Conservation (phyloP, 2,888 invertebrate species). For the Drosophila mimetica region DNA sequence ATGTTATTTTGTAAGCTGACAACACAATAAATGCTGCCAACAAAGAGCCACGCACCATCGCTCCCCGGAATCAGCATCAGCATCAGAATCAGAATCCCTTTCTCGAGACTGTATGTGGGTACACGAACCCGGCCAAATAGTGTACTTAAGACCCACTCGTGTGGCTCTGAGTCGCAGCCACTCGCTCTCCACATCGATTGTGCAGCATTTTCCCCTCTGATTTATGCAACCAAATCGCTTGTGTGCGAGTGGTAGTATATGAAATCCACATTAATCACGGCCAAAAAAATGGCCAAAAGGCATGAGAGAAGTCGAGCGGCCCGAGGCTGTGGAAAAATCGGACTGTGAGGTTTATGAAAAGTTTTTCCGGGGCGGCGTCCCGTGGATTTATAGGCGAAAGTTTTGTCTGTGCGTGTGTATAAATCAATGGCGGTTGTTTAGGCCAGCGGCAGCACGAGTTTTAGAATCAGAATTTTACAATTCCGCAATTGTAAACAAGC, state of each 20-base stretch:
- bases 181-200: conserved; percentile 26
- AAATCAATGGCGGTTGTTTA: conserved; percentile 76
- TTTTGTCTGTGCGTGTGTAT: conserved; percentile 60
- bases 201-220: conserved; percentile 31
- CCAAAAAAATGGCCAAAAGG: conserved; percentile 45
- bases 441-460: conserved; percentile 54
- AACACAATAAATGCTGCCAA: conserved; percentile 39
- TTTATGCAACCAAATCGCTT: conserved; percentile 68
- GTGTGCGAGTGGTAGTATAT: conserved; percentile 48
- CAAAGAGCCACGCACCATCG: conserved; percentile 26
- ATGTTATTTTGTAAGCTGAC: conserved; percentile 32
- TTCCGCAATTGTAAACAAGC: conserved; percentile 70
- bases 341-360: conserved; percentile 68
- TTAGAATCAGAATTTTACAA: conserved; percentile 42
- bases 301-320: conserved; percentile 12
- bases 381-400: conserved; percentile 71
- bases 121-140: conserved; percentile 34
- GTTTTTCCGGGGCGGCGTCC: conserved; percentile 49
- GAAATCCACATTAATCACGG: conserved; percentile 66
- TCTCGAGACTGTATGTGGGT: conserved; percentile 14
- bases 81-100: conserved; percentile 10
- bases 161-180: neutral
- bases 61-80: conserved; percentile 9
- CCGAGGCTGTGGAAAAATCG: conserved; percentile 9
- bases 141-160: conserved; percentile 32